Evolutionary conservation across 2,113 vertebrate species (phyloP), one percentile per base, ranked within the genome.

Genomic region (Hypanus sabinus): DNA sequence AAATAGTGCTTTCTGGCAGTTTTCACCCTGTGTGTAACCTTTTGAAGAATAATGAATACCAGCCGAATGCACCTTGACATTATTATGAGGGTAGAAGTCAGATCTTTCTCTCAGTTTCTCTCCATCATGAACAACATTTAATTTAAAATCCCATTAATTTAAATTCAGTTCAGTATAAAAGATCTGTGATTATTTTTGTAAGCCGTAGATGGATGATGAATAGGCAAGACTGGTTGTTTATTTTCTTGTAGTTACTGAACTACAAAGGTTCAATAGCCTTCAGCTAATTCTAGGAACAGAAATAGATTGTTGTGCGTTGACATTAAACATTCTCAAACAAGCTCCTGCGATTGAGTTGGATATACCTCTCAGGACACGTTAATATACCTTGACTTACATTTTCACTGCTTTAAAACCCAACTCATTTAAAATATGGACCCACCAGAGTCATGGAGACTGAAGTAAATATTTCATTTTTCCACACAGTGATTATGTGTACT

Each of bases 321-420:
- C 85, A 60, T 60, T 87, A 87, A 87, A 87, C 83, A 90, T 90
- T 90, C 85, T 60, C 46, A 57, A 85, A 85, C 55, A 12, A 85
- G 81, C 55, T 33, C 85, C 18, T 88, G 6, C 33, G 60, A 90
- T 33, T 30, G 85, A 90, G 60, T 65, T 90, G 85, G 60, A 65
- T 90, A 20, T 60, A 90, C 60, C 60, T 90, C 30, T 65, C 85
- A 36, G 85, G 55, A 18, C 55, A 57, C 55, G 0, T 57, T 57
- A 90, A 90, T 65, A 8, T 36, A 88, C 16, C 18, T 90, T 1
- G 85, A 33, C 30, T 33, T 88, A 30, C 0, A 60, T 60, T 0
- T 88, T 65, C 60, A 18, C 12, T 68, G 3, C 3, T 16, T 16
- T 33, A 65, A 33, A 24, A 33, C 46, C 33, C 14, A 80, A 80